A percentile compares a stretch with the other conserved stretches of the same genome.
These are phyloP conservation scores for Psittacus erithacus DNA, from an alignment of 2,113 vertebrate species.

Conservation along the genomic window DNA sequence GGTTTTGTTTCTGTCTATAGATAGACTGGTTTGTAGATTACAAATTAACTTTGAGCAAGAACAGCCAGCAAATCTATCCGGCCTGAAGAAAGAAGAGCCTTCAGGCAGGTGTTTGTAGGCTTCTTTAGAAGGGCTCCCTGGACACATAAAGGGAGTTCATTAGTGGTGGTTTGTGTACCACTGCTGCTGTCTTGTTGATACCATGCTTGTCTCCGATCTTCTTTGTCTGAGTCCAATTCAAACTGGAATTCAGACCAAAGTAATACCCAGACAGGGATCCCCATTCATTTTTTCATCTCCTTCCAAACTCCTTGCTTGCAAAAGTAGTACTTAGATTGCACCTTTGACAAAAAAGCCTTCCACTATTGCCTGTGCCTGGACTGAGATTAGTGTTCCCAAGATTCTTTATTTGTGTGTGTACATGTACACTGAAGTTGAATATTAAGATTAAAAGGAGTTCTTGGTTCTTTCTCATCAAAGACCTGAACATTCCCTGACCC, in stretches of 20 bases:
- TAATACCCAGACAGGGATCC: slow-evolving; percentile 12
- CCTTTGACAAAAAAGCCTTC: neutral
- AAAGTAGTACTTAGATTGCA: neutral
- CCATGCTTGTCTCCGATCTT: neutral
- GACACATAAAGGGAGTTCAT: neutral
- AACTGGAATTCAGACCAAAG: slow-evolving; percentile 23
- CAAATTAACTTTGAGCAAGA: neutral
- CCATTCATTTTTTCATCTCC: slow-evolving; percentile 9
- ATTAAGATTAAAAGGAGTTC: slow-evolving; percentile 1
- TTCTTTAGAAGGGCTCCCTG: neutral
- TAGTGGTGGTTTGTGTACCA: neutral
- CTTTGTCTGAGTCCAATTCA: neutral
- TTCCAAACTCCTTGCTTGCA: slow-evolving; percentile 33
- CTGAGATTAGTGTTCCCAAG: neutral
- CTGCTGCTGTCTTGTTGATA: neutral
- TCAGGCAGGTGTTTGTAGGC: neutral
- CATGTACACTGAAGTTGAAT: neutral
- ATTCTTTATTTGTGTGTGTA: neutral
- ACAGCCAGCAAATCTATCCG: neutral
- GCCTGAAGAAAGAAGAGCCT: neutral
- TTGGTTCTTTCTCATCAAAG: slow-evolving; percentile 1
- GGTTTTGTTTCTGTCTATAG: neutral
- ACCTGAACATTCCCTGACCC: neutral
- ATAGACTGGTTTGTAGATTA: neutral
- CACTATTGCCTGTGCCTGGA: neutral